These are phyloP conservation scores for Pegoplata infirma DNA, from an alignment of 2,888 invertebrate genomes.

Conservation along the genomic window DNA sequence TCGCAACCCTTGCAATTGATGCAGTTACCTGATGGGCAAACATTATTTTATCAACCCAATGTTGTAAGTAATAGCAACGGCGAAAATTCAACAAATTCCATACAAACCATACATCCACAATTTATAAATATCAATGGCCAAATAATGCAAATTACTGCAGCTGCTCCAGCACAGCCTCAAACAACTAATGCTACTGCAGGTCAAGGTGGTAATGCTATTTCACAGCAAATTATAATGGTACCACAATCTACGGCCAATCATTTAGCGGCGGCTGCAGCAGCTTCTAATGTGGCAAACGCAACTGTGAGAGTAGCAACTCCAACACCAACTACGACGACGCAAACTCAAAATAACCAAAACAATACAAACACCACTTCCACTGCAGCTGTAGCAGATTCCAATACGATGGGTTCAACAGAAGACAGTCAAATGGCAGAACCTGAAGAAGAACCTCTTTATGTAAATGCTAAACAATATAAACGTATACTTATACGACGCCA, in stretches of 20 bases:
- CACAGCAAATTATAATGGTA: slow-evolving; percentile 74
- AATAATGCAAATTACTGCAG: slow-evolving; percentile 75
- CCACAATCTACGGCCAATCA: slow-evolving; percentile 69
- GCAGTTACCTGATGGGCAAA: slow-evolving; percentile 95
- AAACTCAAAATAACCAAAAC: slow-evolving; percentile 52
- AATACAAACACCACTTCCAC: slow-evolving; percentile 61
- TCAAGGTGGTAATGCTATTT: slow-evolving; percentile 54
- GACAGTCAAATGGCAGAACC: slow-evolving; percentile 73
- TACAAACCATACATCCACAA: slow-evolving; percentile 79
- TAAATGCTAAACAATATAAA: slow-evolving; percentile 98
- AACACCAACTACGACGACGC: slow-evolving; percentile 50
- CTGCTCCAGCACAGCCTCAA: slow-evolving; percentile 70
- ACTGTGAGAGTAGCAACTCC: slow-evolving; percentile 60
- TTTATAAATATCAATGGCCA: slow-evolving; percentile 80
- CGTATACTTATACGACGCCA: slow-evolving; percentile 96
- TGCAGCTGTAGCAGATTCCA: slow-evolving; percentile 65
- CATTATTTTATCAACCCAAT: slow-evolving; percentile 88
- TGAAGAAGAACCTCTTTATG: slow-evolving; percentile 97
- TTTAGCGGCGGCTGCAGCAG: slow-evolving; percentile 55
- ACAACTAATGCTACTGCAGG: slow-evolving; percentile 64
- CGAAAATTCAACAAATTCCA: slow-evolving; percentile 51
- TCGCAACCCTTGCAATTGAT: slow-evolving; percentile 85
- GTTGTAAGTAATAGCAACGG: slow-evolving; percentile 65
- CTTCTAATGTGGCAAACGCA: slow-evolving; percentile 45
- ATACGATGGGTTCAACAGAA: slow-evolving; percentile 66